These are phyloP conservation scores for Diadema setosum DNA, from an alignment of 35 echinoderm and acorn worm genomes.

Conservation along the genomic window DNA sequence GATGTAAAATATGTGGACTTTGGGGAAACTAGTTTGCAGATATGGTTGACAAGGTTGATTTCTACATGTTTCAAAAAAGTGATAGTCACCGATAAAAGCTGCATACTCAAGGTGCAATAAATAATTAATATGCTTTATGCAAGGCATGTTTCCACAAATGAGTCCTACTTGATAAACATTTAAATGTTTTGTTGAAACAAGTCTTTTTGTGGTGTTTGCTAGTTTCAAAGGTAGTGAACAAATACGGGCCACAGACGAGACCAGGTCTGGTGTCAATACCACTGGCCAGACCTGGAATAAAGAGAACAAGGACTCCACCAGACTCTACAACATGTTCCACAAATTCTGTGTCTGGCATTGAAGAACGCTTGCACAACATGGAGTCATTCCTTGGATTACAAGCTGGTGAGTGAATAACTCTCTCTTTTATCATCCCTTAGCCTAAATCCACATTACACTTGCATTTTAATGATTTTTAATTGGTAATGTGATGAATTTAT, in stretches of 20 bases:
- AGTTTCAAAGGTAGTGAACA: constrained; percentile 82
- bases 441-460: not conserved
- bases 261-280: constrained; percentile 40
- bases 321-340: not conserved
- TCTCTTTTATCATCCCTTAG: not conserved
- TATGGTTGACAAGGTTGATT: not conserved
- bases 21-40: too few relatives aligned
- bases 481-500: not conserved
- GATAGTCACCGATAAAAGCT: not conserved
- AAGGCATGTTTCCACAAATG: not conserved
- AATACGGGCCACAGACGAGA: constrained; percentile 85
- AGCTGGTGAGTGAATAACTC: constrained; percentile 16
- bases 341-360: constrained; percentile 30
- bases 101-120: too few relatives aligned
- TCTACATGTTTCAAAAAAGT: not conserved
- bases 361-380: constrained; percentile 91
- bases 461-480: not conserved
- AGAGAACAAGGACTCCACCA: not conserved
- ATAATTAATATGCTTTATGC: too few relatives aligned
- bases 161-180: not conserved
- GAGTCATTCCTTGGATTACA: constrained; percentile 68
- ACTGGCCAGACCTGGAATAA: not conserved
- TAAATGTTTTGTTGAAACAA: not conserved
- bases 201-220: not conserved
- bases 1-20: too few relatives aligned